Evolutionary conservation across 2,113 vertebrate genomes (phyloP), one percentile per base, ranked within the genome.

Genomic region (Hydropotes inermis): DNA sequence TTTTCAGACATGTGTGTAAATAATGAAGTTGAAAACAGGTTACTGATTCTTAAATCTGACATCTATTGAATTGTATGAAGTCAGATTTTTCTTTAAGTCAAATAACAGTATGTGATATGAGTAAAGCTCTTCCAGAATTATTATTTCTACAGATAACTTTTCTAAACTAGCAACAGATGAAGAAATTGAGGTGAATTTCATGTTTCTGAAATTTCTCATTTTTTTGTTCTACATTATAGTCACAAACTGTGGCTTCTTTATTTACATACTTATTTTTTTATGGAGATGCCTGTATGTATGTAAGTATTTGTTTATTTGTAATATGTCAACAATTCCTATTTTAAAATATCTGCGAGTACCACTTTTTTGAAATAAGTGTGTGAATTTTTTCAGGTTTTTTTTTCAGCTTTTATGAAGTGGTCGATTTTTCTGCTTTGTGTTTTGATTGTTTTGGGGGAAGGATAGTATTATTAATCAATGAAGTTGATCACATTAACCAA

Each of bases 401-500:
- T 64, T 78, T 28, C 5, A 39, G 2, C 28, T 96, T 87, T 94
- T 57, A 33, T 54, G 13, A 89, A 27, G 45, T 85, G 47, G 28
- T 3, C 19, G 74, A 86, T 94, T 70, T 90, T 88, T 6, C 36
- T 61, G 33, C 36, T 86, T 82, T 89, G 33, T 87, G 33, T 95
- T 89, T 89, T 83, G 14, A 91, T 97, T 89, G 84, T 95, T 95
- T 76, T 95, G 9, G 19, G 43, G 5, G 1, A 50, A 50, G 30
- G 4, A 9, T 43, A 57, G 2, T 61, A 1, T 84, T 79, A 93
- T 81, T 70, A 84, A n/a, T 30, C 86, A 81, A 52, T 87, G 67
- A 82, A 97, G 96, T 25, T 84, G 70, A 92, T 60, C 58, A 43
- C 57, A 82, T 15, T 94, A 93, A 74, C 5, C 30, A 96, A 91